Evolutionary conservation across 2,888 invertebrate genomes (phyloP), one percentile per base, ranked within the genome.

Genomic region (Andrena minutula): DNA sequence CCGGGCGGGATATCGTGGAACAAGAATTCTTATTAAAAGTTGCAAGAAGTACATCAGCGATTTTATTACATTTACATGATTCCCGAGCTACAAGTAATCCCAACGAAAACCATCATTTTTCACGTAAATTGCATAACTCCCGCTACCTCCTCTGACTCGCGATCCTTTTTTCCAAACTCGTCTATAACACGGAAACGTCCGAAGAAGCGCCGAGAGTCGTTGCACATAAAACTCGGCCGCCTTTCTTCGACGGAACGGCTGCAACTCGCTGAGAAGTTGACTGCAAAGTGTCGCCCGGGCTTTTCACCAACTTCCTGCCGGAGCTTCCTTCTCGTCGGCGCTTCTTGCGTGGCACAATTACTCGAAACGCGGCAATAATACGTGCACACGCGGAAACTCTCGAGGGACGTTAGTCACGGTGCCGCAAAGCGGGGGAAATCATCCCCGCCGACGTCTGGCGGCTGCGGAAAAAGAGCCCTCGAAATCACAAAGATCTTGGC

Each of bases 291-390:
- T 41, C 64, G 56, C 56, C 23, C 4, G 23, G 4, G 7, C 63
- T 32, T 26, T 35, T 66, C 51, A 49, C 32, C 32, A 56, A 49
- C 72, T 72, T 76, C n/a, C 32, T 26, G 26, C 20, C 47, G 10
- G 12, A 47, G 26, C 78, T 83, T 68, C 66, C 47, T 71, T 49
- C 30, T 23, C 58, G 73, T 26, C 68, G 35, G 28, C 53, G 63
- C 78, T 78, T 75, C 73, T 63, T 8, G 51, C 60, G 47, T n/a
- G 20, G 61, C 41, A 56, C 73, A 82, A 86, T 86, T 86, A 82
- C 65, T 60, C 75, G 75, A 72, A 23, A 56, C 12, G 56, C 56
- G 56, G 23, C 70, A 68, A 64, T 49, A 58, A 60, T 47, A 32
- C 58, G 41, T 49, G 7, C 63, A 23, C 51, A 20, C 51, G 47